Evolutionary conservation across 92 coral and sea anemone genomes (phyloP).

Genomic region (Palythoa grandis): DNA sequence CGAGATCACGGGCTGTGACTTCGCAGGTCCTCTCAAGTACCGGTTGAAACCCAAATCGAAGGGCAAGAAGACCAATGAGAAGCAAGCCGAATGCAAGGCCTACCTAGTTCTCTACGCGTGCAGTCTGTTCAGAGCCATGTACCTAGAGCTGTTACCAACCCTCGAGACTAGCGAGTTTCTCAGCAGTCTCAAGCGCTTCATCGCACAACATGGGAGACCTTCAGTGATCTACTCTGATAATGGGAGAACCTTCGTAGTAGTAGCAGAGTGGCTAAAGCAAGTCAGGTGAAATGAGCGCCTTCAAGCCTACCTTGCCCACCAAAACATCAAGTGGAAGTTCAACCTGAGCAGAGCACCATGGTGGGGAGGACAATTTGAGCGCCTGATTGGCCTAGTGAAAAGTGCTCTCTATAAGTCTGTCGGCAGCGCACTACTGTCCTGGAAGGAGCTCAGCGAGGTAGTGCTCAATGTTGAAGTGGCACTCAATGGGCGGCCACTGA

Average conservation of each 20-base stretch:
- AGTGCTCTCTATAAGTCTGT: background rate
- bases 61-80: constrained; percentile 4
- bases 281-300: background rate
- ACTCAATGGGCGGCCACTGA: background rate
- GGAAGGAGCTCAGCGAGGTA: background rate
- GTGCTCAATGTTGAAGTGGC: constrained; percentile 1
- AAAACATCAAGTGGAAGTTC: background rate
- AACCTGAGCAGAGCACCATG: constrained; percentile 6
- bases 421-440: background rate
- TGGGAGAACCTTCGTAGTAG: background rate
- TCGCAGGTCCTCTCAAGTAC: constrained; percentile 25
- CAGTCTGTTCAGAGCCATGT: background rate
- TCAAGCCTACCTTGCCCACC: background rate
- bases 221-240: constrained; percentile 5
- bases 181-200: constrained; percentile 14
- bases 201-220: constrained; percentile 4
- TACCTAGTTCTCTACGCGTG: background rate
- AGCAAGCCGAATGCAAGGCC: background rate
- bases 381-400: background rate
- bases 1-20: constrained; percentile 1
- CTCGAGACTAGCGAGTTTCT: constrained; percentile 10
- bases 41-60: background rate
- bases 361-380: constrained; percentile 23
- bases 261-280: background rate
- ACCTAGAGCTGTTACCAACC: constrained; percentile 8